A percentile compares a stretch with the other conserved stretches of the same genome.
phyloP scores from a whole-genome alignment of 2,113 vertebrate species.

The Gallinago paraguaiae region DNA sequence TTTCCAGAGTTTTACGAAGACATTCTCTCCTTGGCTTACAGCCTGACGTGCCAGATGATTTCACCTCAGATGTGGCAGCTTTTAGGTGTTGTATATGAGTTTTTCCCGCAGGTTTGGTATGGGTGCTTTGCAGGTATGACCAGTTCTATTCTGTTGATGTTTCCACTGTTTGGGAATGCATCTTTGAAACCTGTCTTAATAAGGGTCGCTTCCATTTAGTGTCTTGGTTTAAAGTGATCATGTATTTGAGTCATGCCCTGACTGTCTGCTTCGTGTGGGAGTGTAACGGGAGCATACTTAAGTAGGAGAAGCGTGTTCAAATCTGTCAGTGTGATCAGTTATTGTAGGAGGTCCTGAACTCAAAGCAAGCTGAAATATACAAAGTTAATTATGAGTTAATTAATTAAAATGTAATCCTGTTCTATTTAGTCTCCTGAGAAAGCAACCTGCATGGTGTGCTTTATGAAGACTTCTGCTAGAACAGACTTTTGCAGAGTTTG shows the following conservation, averaged over 20 bases:
- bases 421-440: not conserved
- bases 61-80: slow-evolving; percentile 99
- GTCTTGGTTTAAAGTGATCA: not conserved
- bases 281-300: not conserved
- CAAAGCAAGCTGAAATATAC: not conserved
- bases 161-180: not conserved
- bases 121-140: slow-evolving; percentile 93
- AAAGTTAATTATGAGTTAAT: not conserved
- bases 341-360: not conserved
- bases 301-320: not conserved
- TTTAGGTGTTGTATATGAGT: slow-evolving; percentile 88
- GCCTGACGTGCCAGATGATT: slow-evolving; percentile 91
- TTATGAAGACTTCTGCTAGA: not conserved
- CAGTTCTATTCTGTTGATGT: not conserved
- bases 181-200: not conserved
- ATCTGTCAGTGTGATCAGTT: slow-evolving; percentile 12
- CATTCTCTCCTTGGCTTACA: slow-evolving; percentile 93
- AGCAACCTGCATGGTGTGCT: not conserved
- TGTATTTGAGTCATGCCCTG: slow-evolving; percentile 20
- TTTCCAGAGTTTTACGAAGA: slow-evolving; percentile 95
- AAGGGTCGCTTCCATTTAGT: not conserved
- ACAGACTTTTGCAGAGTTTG: not conserved
- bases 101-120: slow-evolving; percentile 95
- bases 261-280: not conserved
- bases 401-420: not conserved